Base-by-base conservation (phyloP, 2,113 vertebrate species). In the Lampris incognitus region DNA sequence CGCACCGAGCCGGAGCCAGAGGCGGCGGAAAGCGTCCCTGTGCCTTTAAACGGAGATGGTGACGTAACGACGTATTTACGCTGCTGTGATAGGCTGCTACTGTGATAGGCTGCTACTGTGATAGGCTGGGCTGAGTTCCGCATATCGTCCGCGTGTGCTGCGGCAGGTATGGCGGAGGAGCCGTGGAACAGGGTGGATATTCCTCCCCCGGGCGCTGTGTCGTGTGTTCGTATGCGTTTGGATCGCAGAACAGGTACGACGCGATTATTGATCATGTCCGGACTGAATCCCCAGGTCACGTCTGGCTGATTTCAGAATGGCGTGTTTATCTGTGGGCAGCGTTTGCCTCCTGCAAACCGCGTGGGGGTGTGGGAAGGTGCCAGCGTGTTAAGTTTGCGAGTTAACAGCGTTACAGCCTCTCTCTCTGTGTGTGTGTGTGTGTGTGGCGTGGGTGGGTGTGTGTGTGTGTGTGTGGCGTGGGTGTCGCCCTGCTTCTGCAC, bases 101-200 rank as follows among this genome's bases (percentile, higher is more conserved):
- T 24, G 24, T 24, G 24, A 24, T 24, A 24, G 24, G 24, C 24
- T 24, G 24, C n/a, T 24, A 24, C 24, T 24, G 24, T 24, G 24
- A 24, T 24, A 24, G 24, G 24, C 24, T 24, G 24, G 0, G 44
- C 44, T 7, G 44, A 46, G 4, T 51, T 51, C 50, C 50, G 50
- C 50, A 51, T 51, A 11, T 51, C 39, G 57, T 68, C 56, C 39
- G 6, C 7, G 49, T 44, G 24, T 24, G 24, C 24, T 24, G 24
- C 24, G 24, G 36, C 3, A 44, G 90, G 69, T 63, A 90, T 91
- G 86, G 86, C 82, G 62, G 61, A 61, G 5, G 90, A 82, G n/a
- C 68, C 36, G 6, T 92, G 91, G 90, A 92, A 92, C 74, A 88
- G 68, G 72, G 38, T 82, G 9, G 37, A 82, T n/a, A 69, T 92